Conservation (phyloP, 2,888 invertebrate species). For the Hypselothyrea guttata region DNA sequence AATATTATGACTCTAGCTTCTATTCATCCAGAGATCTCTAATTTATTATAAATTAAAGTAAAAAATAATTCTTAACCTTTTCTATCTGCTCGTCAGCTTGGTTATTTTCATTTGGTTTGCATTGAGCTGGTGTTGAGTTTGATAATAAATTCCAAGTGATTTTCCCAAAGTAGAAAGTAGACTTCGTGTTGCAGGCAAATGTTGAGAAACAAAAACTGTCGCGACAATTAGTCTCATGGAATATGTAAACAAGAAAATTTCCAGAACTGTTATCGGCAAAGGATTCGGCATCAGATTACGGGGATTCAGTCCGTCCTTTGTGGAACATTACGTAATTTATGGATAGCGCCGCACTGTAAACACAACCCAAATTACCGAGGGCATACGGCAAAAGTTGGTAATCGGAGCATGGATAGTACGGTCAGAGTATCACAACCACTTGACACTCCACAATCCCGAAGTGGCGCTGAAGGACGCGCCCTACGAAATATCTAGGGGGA, state of each 20-base stretch:
- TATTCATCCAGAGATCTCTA: too few relatives aligned
- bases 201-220: slow-evolving; percentile 4
- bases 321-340: slow-evolving; percentile 72
- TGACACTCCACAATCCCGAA: slow-evolving; percentile 52
- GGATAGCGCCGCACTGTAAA: slow-evolving; percentile 73
- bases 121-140: not conserved
- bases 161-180: not conserved
- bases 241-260: slow-evolving; percentile 68
- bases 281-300: slow-evolving; percentile 66
- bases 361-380: slow-evolving; percentile 45
- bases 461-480: slow-evolving; percentile 75
- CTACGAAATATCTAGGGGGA: slow-evolving; percentile 10
- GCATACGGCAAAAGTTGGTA: slow-evolving; percentile 59
- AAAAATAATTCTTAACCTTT: too few relatives aligned
- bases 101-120: too few relatives aligned
- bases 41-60: too few relatives aligned
- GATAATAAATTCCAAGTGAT: slow-evolving; percentile 6
- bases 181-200: slow-evolving; percentile 8
- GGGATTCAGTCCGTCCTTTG: slow-evolving; percentile 1
- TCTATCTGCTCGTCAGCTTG: too few relatives aligned
- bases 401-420: slow-evolving; percentile 55
- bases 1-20: too few relatives aligned
- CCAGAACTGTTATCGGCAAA: slow-evolving; percentile 67
- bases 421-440: slow-evolving; percentile 40
- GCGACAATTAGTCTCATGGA: slow-evolving; percentile 69